Evolutionary conservation across 2,797 vertebrate species (phyloP), one percentile per base, ranked within the genome.

Genomic region (Anas bahamensis): DNA sequence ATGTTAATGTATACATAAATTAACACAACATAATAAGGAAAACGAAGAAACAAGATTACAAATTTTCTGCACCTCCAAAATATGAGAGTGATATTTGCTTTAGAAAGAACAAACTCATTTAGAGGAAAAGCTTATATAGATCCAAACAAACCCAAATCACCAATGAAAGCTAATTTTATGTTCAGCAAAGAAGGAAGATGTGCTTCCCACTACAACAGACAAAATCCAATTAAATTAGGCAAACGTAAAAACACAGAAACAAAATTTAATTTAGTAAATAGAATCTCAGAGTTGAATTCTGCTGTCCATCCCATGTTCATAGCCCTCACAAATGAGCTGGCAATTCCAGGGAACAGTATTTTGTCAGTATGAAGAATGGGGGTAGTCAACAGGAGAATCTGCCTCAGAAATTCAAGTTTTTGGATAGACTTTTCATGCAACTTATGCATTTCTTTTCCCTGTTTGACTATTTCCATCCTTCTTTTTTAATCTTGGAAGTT

Each of bases 1-100:
- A 97, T 98, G 97, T 96, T 97, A 98, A 98, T 98, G 93, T 97
- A 97, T 97, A 97, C 97, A 96, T 96, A 97, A 98, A 97, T 97
- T 97, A 97, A 95, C 97, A 92, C 93, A 97, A 97, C 96, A 96
- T 98, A 97, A 97, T 96, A 98, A 97, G 95, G 95, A 97, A 97
- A 97, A 96, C 26, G 94, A 97, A 97, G 97, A 97, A 97, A 97
- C 97, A 96, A 97, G 96, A 97, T 98, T 97, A 97, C 94, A 93
- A 96, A 96, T 97, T 98, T 97, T 97, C 96, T 96, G 96, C 97
- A 97, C 97, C 97, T 98, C 93, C 93, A 96, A 97, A 98, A 97
- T 97, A 96, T 88, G 96, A 96, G 94, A 92, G 94, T 82, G 96
- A 96, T 97, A 97, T 98, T 98, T 97, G 96, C 95, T 97, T 97